Evolutionary conservation across 1,140 invertebrate genomes (phyloP), one percentile per base, ranked within the genome.

Genomic region (Ptiloglossa arizonensis): DNA sequence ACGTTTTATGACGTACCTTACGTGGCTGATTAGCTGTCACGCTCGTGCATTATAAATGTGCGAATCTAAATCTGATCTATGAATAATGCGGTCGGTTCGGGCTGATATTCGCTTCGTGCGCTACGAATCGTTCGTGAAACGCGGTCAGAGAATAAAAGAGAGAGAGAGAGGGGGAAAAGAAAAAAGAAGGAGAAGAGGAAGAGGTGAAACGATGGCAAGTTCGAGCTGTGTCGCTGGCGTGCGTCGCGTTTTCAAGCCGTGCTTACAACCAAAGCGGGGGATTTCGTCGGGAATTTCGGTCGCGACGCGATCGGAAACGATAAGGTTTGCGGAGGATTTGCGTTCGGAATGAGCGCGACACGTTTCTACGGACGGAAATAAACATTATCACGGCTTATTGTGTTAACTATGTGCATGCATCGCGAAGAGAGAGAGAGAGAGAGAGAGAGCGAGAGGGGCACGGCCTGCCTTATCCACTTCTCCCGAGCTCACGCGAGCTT

Each of bases 21-120:
- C 83, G 79, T 82, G 71, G 83, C 84, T 86, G 84, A 86, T 85
- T 85, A 85, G 59, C 84, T 86, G 84, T 85, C 84, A 86, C 84
- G 84, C 83, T 86, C 84, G 59, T 85, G 84, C 83, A 85, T 86
- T 86, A 86, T 85, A 82, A 86, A 86, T 73, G 81, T 79, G 80
- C 83, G 64, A 72, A 86, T 86, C 84, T 86, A 76, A 82, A 86
- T 86, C 82, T 79, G 84, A 86, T 86, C 84, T 85, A 85, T 86
- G 83, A 85, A 85, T 86, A 85, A 86, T 86, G 79, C 75, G 70
- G 54, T 41, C 50, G 71, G 54, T 73, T 52, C 82, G 72, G 62
- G 35, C 69, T 71, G 83, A 78, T 84, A 74, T 24, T 60, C 73
- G 66, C 52, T 76, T 76, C 62, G 77, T 75, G 82, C 27, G 72